A percentile compares a stretch with the other conserved stretches of the same genome.
These are phyloP conservation scores for Balanococcus diminutus DNA, from an alignment of 2,888 invertebrate genomes.

Conservation along the genomic window DNA sequence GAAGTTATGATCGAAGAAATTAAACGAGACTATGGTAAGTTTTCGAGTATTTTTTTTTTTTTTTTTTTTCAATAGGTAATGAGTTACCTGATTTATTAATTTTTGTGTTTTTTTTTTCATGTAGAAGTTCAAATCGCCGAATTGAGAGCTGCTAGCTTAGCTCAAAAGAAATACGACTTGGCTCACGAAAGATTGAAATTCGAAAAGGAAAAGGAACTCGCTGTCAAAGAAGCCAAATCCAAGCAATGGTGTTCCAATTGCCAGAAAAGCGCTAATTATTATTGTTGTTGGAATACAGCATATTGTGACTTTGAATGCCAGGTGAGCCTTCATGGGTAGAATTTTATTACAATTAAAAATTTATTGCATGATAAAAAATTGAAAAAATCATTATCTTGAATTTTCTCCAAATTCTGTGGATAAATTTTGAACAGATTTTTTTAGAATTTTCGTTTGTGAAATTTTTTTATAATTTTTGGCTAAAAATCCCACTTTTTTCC, in stretches of 20 bases:
- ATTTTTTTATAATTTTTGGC: background rate
- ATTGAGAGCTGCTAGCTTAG: conserved; percentile 72
- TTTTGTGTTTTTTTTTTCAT: conserved; percentile 56
- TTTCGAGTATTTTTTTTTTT: background rate
- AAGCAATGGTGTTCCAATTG: conserved; percentile 94
- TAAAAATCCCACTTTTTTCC: too few relatives aligned
- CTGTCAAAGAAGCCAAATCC: conserved; percentile 78
- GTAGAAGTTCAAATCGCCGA: conserved; percentile 73
- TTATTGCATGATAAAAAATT: background rate
- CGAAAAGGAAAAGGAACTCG: conserved; percentile 73
- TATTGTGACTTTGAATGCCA: conserved; percentile 92
- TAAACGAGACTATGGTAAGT: conserved; percentile 72
- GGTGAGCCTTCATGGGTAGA: conserved; percentile 58
- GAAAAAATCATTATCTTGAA: too few relatives aligned
- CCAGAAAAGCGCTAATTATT: conserved; percentile 84
- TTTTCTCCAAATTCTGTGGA: too few relatives aligned
- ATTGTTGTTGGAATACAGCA: conserved; percentile 96
- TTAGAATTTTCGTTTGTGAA: background rate
- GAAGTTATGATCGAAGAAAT: conserved; percentile 76
- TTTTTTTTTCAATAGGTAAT: too few relatives aligned
- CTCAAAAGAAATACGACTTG: conserved; percentile 71
- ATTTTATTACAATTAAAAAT: background rate
- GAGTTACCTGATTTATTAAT: background rate
- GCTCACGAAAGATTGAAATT: conserved; percentile 71
- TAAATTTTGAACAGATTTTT: background rate